Percentiles rank a stretch among this genome's conserved stretches.
These are phyloP conservation scores for Anguilla pacifica DNA, from an alignment of 2,797 vertebrate species.

Conservation along the genomic window DNA sequence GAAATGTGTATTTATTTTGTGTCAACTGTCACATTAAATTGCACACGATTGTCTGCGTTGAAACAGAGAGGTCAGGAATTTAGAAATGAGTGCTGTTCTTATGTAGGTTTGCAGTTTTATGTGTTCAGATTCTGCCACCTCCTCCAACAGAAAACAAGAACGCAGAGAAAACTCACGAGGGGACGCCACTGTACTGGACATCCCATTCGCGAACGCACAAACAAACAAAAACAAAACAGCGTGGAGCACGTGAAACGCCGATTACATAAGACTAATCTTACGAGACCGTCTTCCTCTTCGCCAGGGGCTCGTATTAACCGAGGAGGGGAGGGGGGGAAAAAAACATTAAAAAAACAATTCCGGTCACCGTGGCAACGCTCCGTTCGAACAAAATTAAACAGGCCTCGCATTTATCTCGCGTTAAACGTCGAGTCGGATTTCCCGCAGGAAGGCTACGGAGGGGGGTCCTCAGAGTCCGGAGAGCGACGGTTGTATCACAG, in stretches of 20 bases:
- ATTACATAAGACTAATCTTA: conserved; percentile 10
- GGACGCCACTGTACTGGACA: not conserved
- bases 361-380: conserved; percentile 66
- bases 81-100: too few species aligned
- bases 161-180: not conserved
- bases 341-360: conserved; percentile 38
- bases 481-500: not conserved
- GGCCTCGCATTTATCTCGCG: conserved; percentile 31
- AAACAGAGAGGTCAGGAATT: too few species aligned
- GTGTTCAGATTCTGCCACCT: not conserved
- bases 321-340: conserved; percentile 35
- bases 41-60: too few species aligned
- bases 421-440: conserved; percentile 19
- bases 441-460: not conserved
- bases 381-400: conserved; percentile 46
- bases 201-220: not conserved
- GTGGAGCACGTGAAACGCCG: not conserved
- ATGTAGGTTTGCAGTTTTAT: too few species aligned
- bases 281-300: conserved; percentile 43
- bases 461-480: not conserved
- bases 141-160: not conserved
- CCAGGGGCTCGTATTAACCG: conserved; percentile 46
- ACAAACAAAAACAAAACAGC: not conserved
- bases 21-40: too few species aligned
- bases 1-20: too few species aligned